A percentile compares a stretch with the other conserved stretches of the same genome.
These are phyloP conservation scores for Xenops minutus DNA, from an alignment of 2,797 vertebrate genomes.

Conservation along the genomic window DNA sequence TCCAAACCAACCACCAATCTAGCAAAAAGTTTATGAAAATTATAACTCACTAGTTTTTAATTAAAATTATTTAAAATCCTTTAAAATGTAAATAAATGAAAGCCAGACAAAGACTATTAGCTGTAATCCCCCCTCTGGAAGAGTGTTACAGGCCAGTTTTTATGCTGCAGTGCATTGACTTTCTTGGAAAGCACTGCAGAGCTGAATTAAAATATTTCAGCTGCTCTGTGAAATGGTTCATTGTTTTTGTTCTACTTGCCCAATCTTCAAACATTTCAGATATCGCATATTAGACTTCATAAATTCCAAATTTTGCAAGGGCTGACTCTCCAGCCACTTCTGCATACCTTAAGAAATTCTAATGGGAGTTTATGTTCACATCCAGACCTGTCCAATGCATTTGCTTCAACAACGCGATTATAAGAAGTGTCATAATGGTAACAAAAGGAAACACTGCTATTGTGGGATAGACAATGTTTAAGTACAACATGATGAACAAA, in stretches of 20 bases:
- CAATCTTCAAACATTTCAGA: neutral
- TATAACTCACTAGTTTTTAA: neutral
- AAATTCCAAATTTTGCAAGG: neutral
- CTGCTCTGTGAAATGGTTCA: slow-evolving; percentile 37
- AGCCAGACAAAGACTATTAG: slow-evolving; percentile 11
- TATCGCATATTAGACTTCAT: neutral
- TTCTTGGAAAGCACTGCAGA: slow-evolving; percentile 64
- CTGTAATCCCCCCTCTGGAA: slow-evolving; percentile 35
- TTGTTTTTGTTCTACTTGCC: neutral
- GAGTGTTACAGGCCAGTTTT: slow-evolving; percentile 59
- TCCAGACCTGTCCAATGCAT: neutral
- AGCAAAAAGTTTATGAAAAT: neutral
- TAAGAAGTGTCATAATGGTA: neutral
- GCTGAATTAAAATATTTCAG: slow-evolving; percentile 63
- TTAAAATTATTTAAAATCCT: neutral
- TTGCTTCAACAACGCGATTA: neutral
- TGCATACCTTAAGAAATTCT: neutral
- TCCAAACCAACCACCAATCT: neutral
- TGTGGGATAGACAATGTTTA: neutral
- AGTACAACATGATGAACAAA: neutral
- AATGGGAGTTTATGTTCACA: neutral
- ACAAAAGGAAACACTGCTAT: neutral
- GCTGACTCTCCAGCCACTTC: neutral
- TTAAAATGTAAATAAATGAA: slow-evolving; percentile 23
- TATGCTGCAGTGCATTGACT: slow-evolving; percentile 60